These are phyloP conservation scores for Myiotriccus ornatus DNA, from an alignment of 2,797 vertebrate genomes.

Conservation along the genomic window DNA sequence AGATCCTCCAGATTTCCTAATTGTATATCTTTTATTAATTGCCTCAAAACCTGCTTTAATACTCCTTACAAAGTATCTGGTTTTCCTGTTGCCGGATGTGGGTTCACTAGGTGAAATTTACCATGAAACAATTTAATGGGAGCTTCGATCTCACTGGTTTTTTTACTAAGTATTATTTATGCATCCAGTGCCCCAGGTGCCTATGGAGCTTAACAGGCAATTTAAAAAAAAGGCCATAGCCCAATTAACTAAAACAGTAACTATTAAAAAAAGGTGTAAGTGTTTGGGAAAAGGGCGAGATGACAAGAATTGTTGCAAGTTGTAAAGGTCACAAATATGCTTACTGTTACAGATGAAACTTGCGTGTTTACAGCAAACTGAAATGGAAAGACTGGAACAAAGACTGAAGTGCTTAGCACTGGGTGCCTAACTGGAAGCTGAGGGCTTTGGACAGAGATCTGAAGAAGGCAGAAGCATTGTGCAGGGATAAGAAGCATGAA, in stretches of 20 bases:
- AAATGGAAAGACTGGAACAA: slow-evolving; percentile 26
- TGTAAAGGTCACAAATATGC: slow-evolving; percentile 12
- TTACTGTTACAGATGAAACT: neutral
- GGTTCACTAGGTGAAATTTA: slow-evolving; percentile 41
- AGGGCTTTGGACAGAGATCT: slow-evolving; percentile 53
- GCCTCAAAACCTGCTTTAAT: slow-evolving; percentile 1
- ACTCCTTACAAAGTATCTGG: neutral
- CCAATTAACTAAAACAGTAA: slow-evolving; percentile 34
- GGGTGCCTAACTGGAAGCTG: slow-evolving; percentile 17
- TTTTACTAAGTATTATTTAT: slow-evolving; percentile 59
- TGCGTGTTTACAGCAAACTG: neutral
- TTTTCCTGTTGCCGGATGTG: slow-evolving; percentile 37
- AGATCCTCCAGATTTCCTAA: neutral
- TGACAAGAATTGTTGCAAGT: neutral
- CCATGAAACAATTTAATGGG: slow-evolving; percentile 36
- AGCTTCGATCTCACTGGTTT: neutral
- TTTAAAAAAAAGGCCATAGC: neutral
- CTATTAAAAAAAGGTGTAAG: slow-evolving; percentile 37
- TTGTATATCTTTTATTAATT: neutral
- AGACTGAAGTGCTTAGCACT: neutral
- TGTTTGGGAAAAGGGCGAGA: neutral
- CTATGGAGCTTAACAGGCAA: slow-evolving; percentile 28
- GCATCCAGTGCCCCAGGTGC: slow-evolving; percentile 40
- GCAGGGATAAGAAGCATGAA: slow-evolving; percentile 59
- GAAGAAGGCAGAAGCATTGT: slow-evolving; percentile 51